Evolutionary conservation across 1,140 invertebrate species (phyloP).

Genomic region (Anthonomus grandis): DNA sequence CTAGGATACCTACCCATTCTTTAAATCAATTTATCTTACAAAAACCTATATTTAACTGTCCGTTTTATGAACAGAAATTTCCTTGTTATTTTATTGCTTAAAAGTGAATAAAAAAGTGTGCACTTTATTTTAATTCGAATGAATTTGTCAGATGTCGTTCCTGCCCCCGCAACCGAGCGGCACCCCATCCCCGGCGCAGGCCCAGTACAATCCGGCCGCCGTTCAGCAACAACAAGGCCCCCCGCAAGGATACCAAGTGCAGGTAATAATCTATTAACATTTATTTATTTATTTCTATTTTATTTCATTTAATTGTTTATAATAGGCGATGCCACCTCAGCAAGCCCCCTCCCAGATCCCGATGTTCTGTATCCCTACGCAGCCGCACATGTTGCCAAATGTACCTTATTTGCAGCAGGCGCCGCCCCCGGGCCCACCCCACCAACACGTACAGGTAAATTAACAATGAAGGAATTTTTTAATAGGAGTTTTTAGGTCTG

Average conservation of each 20-base stretch:
- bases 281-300: background rate
- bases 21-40: too few relatives aligned
- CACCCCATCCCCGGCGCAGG: constrained; percentile 61
- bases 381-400: constrained; percentile 53
- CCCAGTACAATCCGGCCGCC: constrained; percentile 54
- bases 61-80: background rate
- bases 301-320: background rate
- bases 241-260: constrained; percentile 47
- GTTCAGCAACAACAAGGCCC: constrained; percentile 53
- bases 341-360: constrained; percentile 53
- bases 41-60: too few relatives aligned
- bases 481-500: background rate
- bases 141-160: constrained; percentile 55
- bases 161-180: constrained; percentile 63
- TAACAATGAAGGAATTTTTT: background rate
- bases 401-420: constrained; percentile 55
- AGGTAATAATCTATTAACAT: background rate
- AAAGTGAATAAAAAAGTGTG: too few relatives aligned
- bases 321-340: constrained; percentile 3
- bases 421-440: constrained; percentile 54
- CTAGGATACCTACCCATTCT: too few relatives aligned
- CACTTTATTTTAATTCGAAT: too few relatives aligned
- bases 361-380: constrained; percentile 57
- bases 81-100: too few relatives aligned
- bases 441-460: constrained; percentile 34